Base-by-base conservation (phyloP, 2,888 invertebrate species). In the Synanthedon vespiformis region DNA sequence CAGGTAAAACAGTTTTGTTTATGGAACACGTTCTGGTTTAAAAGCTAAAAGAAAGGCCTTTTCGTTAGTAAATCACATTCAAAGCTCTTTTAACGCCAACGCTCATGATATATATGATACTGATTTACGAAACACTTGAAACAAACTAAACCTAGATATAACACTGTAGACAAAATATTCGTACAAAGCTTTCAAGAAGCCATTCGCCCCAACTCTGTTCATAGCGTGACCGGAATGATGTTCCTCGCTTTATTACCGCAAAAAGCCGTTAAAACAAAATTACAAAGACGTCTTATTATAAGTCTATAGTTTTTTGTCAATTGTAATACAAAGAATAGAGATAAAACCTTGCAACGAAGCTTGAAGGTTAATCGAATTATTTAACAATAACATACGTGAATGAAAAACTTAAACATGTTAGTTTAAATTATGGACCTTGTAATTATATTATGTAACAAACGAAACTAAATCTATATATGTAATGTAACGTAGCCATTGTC, bases 1-100 rank as follows among this genome's bases (percentile, higher is more conserved):
- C 72, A 70, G 70, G 72, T 73, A 63, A 67, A 72, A 73, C 66
- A 57, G 60, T 67, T 70, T 74, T 67, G 74, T 75, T 77, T 77
- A 77, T 75, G 64, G 79, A 75, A 75, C 74, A 71, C 70, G 67
- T 64, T 64, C 54, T 56, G 53, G 59, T 64, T 70, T 68, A 54
- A 58, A 62, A 75, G 74, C 74, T 57, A 18, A 56, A 57, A 70
- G 68, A 69, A 70, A 68, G 61, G 65, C 65, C 11, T 44, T 60
- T 56, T 57, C 60, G 68, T 69, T 50, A 48, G 54, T 55, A 51
- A 56, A 55, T 57, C 57, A 69, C 65, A 74, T 76, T 74, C 74
- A 75, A 72, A 69, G 70, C 58, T 62, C 63, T 44, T 44, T 12
- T 12, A 44, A 67, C 61, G 72, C 72, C 61, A 71, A 69, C 65